Conservation (phyloP, 2,888 invertebrate species). For the Adineta ricciae region DNA sequence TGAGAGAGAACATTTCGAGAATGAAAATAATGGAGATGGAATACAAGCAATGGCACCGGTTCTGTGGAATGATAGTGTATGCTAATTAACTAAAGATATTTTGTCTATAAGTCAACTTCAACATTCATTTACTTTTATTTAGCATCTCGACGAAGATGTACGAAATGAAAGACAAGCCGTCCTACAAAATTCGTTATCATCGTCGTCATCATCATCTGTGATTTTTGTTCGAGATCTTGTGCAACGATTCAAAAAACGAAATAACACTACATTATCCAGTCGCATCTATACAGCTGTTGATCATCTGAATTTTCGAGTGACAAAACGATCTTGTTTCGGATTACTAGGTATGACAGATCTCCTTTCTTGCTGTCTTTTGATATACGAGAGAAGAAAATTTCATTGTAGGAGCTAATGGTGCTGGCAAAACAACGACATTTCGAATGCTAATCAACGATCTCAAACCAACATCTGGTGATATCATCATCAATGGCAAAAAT, state of each 20-base stretch:
- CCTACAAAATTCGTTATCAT: neutral
- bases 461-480: slow-evolving; percentile 43
- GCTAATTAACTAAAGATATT: neutral
- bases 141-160: slow-evolving; percentile 27
- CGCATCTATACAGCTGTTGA: slow-evolving; percentile 48
- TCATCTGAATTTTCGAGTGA: slow-evolving; percentile 51
- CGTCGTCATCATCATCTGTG: neutral
- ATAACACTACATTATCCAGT: neutral
- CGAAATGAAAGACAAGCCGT: slow-evolving; percentile 7
- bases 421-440: slow-evolving; percentile 52
- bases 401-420: slow-evolving; percentile 50
- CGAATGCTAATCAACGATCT: slow-evolving; percentile 49
- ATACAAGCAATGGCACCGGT: neutral
- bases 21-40: neutral
- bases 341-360: slow-evolving; percentile 54
- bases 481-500: slow-evolving; percentile 40
- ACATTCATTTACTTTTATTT: neutral
- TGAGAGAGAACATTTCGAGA: neutral
- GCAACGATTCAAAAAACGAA: slow-evolving; percentile 26
- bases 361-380: neutral
- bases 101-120: neutral
- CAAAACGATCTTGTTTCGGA: slow-evolving; percentile 64
- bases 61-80: neutral
- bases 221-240: slow-evolving; percentile 19
- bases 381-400: slow-evolving; percentile 48